Base-by-base conservation (phyloP, 2,797 vertebrate species). In the Channa striata region DNA sequence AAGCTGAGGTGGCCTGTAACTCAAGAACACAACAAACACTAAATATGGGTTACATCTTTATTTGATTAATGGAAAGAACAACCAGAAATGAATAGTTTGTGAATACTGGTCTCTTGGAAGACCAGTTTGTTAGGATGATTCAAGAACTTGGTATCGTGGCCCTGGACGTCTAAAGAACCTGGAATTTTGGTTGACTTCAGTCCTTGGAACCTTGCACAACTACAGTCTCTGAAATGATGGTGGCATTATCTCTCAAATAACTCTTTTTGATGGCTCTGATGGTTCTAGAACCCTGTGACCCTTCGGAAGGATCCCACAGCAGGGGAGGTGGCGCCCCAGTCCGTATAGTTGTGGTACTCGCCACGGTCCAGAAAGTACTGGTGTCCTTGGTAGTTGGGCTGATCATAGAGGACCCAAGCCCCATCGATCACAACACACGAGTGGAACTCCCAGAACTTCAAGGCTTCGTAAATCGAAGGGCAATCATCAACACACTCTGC, bases 331-430 rank as follows among this genome's bases (percentile, higher is more conserved):
- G 90, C 89, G 0, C 87, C 90, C 88, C 89, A 88, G 76, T 88
- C 87, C 1, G 74, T 78, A 20, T 79, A 86, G 69, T 39, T 83
- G 68, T 48, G 83, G 80, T 90, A 92, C 71, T 91, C 87, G 34
- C 90, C 87, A 8, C 78, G 74, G 11, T 89, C 86, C 78, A 93
- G 70, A 69, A 91, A 88, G 83, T 90, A 87, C 85, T 90, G 89
- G 36, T 71, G 87, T 5, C 90, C 89, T 0, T 54, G 71, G 68
- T 89, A 90, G 77, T 81, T 76, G 16, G 87, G 85, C 70, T 84
- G 87, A 68, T 91, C 87, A 8, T 86, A 93, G 59, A 92, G 82
- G 69, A 86, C 82, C 84, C 90, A 93, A 1, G 87, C 80, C 1
- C 90, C 91, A 7, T 91, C 90, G 25, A 75, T 49, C 56, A 92